A percentile compares a stretch with the other conserved stretches of the same genome.
Conservation (phyloP, 2,888 invertebrate genomes). For the Pelosia muscerda region DNA sequence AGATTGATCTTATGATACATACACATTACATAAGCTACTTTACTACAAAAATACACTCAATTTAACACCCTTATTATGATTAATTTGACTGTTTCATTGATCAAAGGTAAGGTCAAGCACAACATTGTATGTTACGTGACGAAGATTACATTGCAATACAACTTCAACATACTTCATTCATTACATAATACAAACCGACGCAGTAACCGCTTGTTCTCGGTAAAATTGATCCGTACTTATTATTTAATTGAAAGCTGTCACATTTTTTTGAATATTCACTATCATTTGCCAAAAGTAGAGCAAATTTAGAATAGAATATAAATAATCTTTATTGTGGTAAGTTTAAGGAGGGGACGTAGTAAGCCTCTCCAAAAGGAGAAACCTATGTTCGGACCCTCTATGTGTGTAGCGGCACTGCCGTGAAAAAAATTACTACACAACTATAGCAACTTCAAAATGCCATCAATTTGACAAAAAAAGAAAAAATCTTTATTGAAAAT, state of each 20-base stretch:
- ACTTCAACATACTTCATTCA: conserved; percentile 1
- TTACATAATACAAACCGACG: conserved; percentile 16
- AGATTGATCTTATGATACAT: background rate
- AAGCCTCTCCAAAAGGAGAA: too few species aligned
- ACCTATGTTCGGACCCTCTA: too few species aligned
- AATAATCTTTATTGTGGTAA: too few species aligned
- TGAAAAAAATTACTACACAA: too few species aligned
- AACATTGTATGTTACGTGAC: conserved; percentile 18
- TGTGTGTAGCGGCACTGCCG: too few species aligned
- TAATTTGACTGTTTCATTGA: conserved; percentile 36
- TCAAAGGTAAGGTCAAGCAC: conserved; percentile 24
- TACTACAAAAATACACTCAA: conserved; percentile 17
- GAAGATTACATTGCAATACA: conserved; percentile 18
- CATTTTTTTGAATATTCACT: background rate
- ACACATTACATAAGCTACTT: background rate
- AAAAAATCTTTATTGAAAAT: too few species aligned
- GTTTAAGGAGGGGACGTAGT: too few species aligned
- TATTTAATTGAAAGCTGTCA: background rate
- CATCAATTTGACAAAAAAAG: too few species aligned
- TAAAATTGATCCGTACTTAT: background rate
- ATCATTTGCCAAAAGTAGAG: too few species aligned
- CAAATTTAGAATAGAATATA: too few species aligned
- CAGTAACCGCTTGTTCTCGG: background rate
- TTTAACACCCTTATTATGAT: conserved; percentile 46
- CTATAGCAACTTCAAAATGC: too few species aligned